Evolutionary conservation across 2,113 vertebrate species (phyloP), one percentile per base, ranked within the genome.

Genomic region (Tonatia bakeri): DNA sequence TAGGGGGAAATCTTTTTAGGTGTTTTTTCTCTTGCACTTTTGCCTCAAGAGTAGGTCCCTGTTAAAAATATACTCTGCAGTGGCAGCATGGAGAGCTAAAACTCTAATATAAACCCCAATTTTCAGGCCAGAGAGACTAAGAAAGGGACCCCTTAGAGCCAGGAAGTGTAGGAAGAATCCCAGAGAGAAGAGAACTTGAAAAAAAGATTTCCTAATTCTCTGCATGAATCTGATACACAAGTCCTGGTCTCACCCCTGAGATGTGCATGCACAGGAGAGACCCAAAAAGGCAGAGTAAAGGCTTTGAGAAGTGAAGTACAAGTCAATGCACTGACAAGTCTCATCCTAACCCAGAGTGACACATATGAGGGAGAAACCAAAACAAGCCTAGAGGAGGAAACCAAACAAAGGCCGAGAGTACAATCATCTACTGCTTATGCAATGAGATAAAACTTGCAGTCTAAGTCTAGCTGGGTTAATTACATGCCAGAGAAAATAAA

Each of bases 401-500:
- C 33, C 4, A 14, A 75, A 81, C 67, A 36, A 75, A 87, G 24
- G n/a, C 13, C 17, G 31, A 73, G 65, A 87, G 31, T 67, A 81
- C 47, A 67, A 38, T 47, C 26, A 82, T 61, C 65, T 20, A n/a
- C 7, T 3, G n/a, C 50, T 80, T 70, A 26, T 14, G 52, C 38
- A 56, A 12, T 59, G 38, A 61, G 77, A 47, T 54, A 47, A 92
- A 77, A 59, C 20, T 69, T 87, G 26, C 11, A n/a, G 5, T 52
- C 67, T 69, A 36, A 92, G 67, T 64, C 47, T 89, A 89, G 65
- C 54, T 59, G 33, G 40, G 56, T 69, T 93, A 89, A 93, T 95
- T 77, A 40, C 16, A 61, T 70, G n/a, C 14, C 14, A 95, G 43
- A 70, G 5, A 93, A 95, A 95, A 70, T 70, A 91, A 95, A 70